Evolutionary conservation across 2,797 vertebrate genomes (phyloP), one percentile per base, ranked within the genome.

Genomic region (Buphagus erythrorhynchus): DNA sequence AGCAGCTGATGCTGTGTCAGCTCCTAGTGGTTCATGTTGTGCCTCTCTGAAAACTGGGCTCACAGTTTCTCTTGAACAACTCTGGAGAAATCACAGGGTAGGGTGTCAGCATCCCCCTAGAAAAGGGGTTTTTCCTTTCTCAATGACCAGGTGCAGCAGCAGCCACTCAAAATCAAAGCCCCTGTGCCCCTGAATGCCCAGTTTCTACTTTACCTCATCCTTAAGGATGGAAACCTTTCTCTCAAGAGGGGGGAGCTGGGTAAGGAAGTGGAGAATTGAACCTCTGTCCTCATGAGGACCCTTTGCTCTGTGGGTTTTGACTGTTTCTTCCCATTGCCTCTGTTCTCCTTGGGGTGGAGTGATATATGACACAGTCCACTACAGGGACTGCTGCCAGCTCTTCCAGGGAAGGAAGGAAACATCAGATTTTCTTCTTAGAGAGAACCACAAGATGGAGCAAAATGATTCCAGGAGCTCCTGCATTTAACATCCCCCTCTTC

Each of bases 361-460:
- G 9, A 68, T n/a, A 10, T 9, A 1, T 2, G 12, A 25, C 35
- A 31, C 25, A 43, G 52, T 52, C 45, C 2, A 1, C 33, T 4
- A 1, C 61, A 16, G 67, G 25, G 58, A 33, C 62, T 83, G 49
- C 63, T 67, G 51, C 28, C 1, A 3, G 28, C 42, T 74, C 52
- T 78, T 74, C 38, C 48, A 33, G 38, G 18, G 38, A 62, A 63
- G 19, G 0, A 20, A 65, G 49, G 49, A 85, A 86, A 17, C 54
- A 42, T 11, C n/a, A n/a, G 43, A 26, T 91, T 78, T 77, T 68
- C 59, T 71, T 85, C 49, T 71, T 61, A 57, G 62, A 26, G n/a
- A 76, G 71, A 48, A 21, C 92, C 90, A 93, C 86, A 76, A 77
- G 67, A 79, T 96, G 90, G 92, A 95, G 93, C 69, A 81, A 93